Percentiles rank a stretch among this genome's conserved stretches.
phyloP scores from a whole-genome alignment of 2,113 vertebrate genomes.

The Micronycteris hirsuta region DNA sequence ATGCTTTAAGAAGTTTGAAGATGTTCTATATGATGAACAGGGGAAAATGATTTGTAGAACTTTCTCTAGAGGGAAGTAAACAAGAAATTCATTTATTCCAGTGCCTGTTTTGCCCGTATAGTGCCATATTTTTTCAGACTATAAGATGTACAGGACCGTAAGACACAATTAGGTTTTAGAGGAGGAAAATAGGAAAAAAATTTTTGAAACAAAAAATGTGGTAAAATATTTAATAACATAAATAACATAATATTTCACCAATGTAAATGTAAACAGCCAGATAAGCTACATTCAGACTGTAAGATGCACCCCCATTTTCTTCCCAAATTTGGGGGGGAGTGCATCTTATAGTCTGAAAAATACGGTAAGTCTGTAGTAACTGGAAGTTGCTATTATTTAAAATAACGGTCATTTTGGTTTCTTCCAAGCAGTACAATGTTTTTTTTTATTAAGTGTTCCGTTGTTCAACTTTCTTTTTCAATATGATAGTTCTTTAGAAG shows the following conservation, averaged over 20 bases:
- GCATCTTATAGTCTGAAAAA: too few relatives aligned
- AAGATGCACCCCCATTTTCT: too few relatives aligned
- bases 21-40: background rate
- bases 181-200: too few relatives aligned
- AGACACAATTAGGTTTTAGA: too few relatives aligned
- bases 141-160: too few relatives aligned
- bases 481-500: background rate
- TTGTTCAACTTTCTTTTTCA: background rate
- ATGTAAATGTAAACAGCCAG: too few relatives aligned
- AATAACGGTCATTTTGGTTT: conserved; percentile 5
- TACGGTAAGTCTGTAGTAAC: background rate
- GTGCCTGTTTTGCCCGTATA: background rate
- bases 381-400: background rate
- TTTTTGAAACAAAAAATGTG: too few relatives aligned
- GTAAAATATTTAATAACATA: too few relatives aligned
- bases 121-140: too few relatives aligned
- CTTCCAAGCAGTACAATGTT: background rate
- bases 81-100: background rate
- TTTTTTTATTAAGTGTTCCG: background rate
- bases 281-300: too few relatives aligned
- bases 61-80: background rate
- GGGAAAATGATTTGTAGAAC: background rate
- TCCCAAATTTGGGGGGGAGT: too few relatives aligned
- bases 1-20: background rate
- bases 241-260: too few relatives aligned